Percentiles rank a stretch among this genome's conserved stretches.
Conservation (phyloP, 1,140 invertebrate genomes). For the Platyura marginata region DNA sequence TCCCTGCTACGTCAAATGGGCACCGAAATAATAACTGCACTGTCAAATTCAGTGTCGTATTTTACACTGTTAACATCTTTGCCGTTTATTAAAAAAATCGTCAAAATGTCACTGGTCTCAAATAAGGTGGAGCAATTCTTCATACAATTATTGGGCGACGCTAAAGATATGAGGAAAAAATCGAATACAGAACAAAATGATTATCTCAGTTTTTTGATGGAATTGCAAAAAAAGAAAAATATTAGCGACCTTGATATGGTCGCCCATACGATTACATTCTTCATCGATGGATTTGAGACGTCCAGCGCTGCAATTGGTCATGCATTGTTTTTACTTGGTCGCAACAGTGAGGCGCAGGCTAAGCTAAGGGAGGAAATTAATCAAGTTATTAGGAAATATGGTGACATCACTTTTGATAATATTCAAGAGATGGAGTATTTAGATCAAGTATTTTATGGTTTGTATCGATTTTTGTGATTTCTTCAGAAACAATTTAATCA, state of each 20-base stretch:
- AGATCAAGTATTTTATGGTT: constrained; percentile 18
- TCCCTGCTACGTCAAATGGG: constrained; percentile 12
- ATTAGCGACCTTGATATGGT: constrained; percentile 34
- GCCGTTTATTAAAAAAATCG: constrained; percentile 9
- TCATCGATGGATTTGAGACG: constrained; percentile 40
- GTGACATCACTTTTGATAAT: constrained; percentile 10
- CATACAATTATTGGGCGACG: constrained; percentile 9
- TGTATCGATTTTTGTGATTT: background rate
- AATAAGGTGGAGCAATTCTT: constrained; percentile 19
- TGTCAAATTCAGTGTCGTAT: constrained; percentile 8
- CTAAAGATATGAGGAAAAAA: constrained; percentile 12
- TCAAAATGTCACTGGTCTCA: constrained; percentile 12
- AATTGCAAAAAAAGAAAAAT: constrained; percentile 18
- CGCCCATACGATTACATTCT: constrained; percentile 29
- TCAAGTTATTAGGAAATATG: constrained; percentile 1
- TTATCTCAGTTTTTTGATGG: constrained; percentile 22
- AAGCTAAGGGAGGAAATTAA: constrained; percentile 36
- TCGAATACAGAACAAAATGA: constrained; percentile 15
- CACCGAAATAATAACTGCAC: constrained; percentile 12
- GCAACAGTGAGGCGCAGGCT: constrained; percentile 34
- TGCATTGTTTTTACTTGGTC: constrained; percentile 26
- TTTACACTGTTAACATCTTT: constrained; percentile 10
- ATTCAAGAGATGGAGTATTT: constrained; percentile 16
- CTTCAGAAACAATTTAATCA: too few relatives aligned
- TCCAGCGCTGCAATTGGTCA: constrained; percentile 14